Evolutionary conservation across 2,113 vertebrate genomes (phyloP).

Genomic region (Dromiciops gliroides): DNA sequence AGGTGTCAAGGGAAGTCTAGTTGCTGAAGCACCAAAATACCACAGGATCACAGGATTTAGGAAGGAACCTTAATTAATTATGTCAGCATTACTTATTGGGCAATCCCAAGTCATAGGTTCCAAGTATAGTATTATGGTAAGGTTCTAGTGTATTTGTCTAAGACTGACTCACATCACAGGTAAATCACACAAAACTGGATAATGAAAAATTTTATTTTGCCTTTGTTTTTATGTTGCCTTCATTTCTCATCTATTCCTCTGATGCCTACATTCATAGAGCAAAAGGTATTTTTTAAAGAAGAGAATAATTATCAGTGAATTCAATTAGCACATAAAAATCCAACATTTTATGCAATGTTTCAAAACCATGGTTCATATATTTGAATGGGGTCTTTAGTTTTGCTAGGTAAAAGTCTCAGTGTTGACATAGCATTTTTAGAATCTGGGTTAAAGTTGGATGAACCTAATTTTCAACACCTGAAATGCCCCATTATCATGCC

Average conservation of each 20-base stretch:
- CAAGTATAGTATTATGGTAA: background rate
- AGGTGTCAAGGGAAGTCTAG: background rate
- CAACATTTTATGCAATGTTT: background rate
- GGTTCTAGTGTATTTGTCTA: background rate
- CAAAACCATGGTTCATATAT: background rate
- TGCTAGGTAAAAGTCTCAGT: background rate
- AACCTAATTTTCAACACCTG: background rate
- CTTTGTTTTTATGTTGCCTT: background rate
- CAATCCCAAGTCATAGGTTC: background rate
- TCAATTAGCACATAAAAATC: background rate
- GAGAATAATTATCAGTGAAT: background rate
- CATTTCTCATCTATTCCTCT: background rate
- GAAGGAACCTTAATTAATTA: background rate
- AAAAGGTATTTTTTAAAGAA: background rate
- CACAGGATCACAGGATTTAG: background rate
- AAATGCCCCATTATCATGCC: background rate
- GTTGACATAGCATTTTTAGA: background rate
- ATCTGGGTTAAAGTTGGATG: background rate
- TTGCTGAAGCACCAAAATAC: background rate
- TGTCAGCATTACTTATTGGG: background rate
- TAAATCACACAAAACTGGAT: background rate
- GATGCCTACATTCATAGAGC: background rate
- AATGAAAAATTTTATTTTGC: background rate
- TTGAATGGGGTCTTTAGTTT: background rate
- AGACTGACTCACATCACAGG: background rate